Base-by-base conservation (phyloP, 2,888 invertebrate genomes). In the Drosophila algonquin region DNA sequence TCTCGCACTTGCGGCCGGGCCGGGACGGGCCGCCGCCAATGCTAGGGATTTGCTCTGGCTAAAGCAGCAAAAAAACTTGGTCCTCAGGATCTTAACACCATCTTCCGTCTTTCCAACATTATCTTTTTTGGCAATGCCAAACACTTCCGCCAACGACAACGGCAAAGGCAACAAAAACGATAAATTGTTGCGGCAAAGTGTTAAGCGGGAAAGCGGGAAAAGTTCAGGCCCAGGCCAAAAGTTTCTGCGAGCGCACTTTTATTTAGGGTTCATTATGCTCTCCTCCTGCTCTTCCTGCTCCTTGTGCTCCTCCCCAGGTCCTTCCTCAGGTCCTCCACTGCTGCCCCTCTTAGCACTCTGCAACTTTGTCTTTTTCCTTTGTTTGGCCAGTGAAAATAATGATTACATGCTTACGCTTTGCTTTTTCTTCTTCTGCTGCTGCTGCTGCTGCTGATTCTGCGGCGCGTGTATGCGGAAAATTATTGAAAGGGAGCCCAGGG, bases 101-200 rank as follows among this genome's bases (percentile, higher is more conserved):
- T 48, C 35, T 24, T 35, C 48, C 48, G 48, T 45, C 45, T 27
- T 27, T 50, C 45, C 45, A 67, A 73, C 80, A 83, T 81, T 81
- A 75, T 76, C 75, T 80, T 80, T 79, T 73, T 40, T 40, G 81
- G 79, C 83, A 80, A 82, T 76, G 82, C 80, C 87, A 86, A 81
- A 82, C 87, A 82, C 83, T 82, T 86, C 82, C 82, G 82, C 44
- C 75, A 56, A 59, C 81, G 81, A 83, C 84, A 80, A 83, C 55
- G 52, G 18, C 51, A 48, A 12, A 16, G 73, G 40, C 40, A 40
- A 40, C 40, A 40, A 40, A 40, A 69, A 77, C 83, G 83, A 82
- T 86, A 82, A 82, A 82, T 86, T 86, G 80, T 86, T 87, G 87
- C 82, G 83, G 78, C 77, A 81, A 82, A 82, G 87, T 82, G 82